phyloP scores from a whole-genome alignment of 2,888 invertebrate species.

The Eumerus sabulonum region DNA sequence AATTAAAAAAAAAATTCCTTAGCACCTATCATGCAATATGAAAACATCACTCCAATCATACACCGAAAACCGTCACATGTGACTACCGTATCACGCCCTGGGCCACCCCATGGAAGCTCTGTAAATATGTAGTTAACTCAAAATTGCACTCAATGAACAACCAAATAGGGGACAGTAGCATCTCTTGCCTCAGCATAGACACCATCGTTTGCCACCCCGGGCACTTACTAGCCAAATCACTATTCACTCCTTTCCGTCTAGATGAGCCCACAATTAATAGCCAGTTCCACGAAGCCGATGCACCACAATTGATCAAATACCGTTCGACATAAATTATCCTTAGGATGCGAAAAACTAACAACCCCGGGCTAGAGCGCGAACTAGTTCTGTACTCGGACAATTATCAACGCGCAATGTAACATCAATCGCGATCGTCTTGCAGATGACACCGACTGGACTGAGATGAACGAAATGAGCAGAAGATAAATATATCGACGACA shows the following conservation, averaged over 20 bases:
- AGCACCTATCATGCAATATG: too few species aligned
- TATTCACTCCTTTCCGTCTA: conserved; percentile 13
- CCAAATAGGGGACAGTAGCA: background rate
- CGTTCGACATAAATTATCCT: conserved; percentile 59
- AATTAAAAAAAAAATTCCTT: too few species aligned
- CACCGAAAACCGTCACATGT: too few species aligned
- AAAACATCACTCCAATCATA: too few species aligned
- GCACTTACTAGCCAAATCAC: conserved; percentile 14
- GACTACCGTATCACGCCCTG: too few species aligned
- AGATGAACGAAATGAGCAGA: too few species aligned
- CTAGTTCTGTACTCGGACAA: conserved; percentile 49
- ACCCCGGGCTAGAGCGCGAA: conserved; percentile 12
- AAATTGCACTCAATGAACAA: conserved; percentile 40
- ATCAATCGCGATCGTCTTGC: conserved; percentile 30
- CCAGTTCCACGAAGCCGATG: conserved; percentile 48
- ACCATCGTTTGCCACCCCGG: conserved; percentile 14
- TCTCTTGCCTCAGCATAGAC: conserved; percentile 11
- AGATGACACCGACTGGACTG: conserved; percentile 46
- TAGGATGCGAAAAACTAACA: conserved; percentile 34
- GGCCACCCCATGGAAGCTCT: too few species aligned
- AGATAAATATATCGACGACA: background rate
- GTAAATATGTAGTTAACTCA: background rate
- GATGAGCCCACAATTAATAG: conserved; percentile 39
- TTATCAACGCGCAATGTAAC: conserved; percentile 61
- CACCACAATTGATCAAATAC: conserved; percentile 66